Evolutionary conservation across 1,140 invertebrate genomes (phyloP), one percentile per base, ranked within the genome.

Genomic region (Ceratosolen fusciceps): DNA sequence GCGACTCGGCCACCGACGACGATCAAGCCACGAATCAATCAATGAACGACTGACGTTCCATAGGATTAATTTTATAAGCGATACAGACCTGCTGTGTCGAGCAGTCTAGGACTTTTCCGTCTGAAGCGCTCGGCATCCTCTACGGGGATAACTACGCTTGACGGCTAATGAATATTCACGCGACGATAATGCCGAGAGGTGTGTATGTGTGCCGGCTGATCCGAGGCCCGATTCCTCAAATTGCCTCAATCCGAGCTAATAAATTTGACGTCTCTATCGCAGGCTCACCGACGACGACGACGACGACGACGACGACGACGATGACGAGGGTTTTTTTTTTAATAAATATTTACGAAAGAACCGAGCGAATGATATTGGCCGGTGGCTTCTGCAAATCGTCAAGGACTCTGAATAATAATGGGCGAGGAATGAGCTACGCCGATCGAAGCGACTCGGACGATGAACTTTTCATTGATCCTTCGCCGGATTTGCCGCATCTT

Each of bases 321-420:
- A 70, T 72, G 72, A 72, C 49, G 70, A 62, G 72, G 68, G n/a
- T n/a, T n/a, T n/a, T n/a, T n/a, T n/a, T n/a, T n/a, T n/a, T n/a
- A 72, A 72, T 78, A 78, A 78, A 78, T 78, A 78, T 78, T 78
- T 54, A n/a, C n/a, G n/a, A n/a, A n/a, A n/a, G n/a, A n/a, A 78
- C 76, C n/a, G 54, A 49, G 24, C 65, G n/a, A n/a, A n/a, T 4
- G 49, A 47, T 72, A 72, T 72, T 72, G 70, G 19, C 31, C 4
- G n/a, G 34, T 43, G 39, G 24, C 24, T 67, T 52, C 34, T 71
- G 10, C 67, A 49, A 37, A 49, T 70, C 43, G 67, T 49, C 43
- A 70, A 37, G 24, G 9, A 43, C 9, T 70, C 5, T 8, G 1
- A 49, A 2, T 7, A 12, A 70, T 52, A 72, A 47, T 72, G 47